Evolutionary conservation across 2,797 vertebrate genomes (phyloP).

Genomic region (Sebastiscus tertius): DNA sequence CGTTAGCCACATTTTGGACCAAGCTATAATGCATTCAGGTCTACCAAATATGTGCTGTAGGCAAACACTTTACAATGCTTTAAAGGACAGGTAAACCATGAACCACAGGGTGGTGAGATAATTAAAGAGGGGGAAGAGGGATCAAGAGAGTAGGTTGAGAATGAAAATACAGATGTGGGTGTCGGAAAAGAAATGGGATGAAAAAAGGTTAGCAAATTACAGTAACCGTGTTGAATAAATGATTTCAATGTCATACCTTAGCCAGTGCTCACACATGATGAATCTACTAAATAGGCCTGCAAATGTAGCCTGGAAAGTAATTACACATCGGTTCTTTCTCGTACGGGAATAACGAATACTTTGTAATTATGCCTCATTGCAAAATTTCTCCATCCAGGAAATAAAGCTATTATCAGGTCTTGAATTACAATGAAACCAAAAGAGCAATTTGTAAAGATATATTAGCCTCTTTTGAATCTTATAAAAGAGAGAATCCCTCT

Average conservation of each 20-base stretch:
- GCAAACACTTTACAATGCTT: slow-evolving; percentile 3
- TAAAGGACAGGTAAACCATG: neutral
- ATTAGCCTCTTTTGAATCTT: slow-evolving; percentile 71
- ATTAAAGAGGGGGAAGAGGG: slow-evolving; percentile 2
- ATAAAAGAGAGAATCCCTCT: slow-evolving; percentile 72
- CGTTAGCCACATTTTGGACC: neutral
- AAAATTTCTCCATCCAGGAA: slow-evolving; percentile 67
- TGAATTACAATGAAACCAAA: slow-evolving; percentile 73
- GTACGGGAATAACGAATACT: slow-evolving; percentile 61
- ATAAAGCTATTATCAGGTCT: slow-evolving; percentile 73
- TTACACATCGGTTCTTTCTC: slow-evolving; percentile 65
- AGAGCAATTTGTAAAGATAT: slow-evolving; percentile 75
- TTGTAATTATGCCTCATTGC: slow-evolving; percentile 69
- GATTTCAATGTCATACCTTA: slow-evolving; percentile 64
- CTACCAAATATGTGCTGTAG: slow-evolving; percentile 1
- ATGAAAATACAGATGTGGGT: slow-evolving; percentile 27
- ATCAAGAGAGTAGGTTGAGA: slow-evolving; percentile 13
- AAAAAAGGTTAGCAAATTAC: slow-evolving; percentile 43
- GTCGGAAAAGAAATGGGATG: slow-evolving; percentile 14
- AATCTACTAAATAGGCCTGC: slow-evolving; percentile 51
- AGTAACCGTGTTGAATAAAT: slow-evolving; percentile 49
- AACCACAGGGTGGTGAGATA: slow-evolving; percentile 28
- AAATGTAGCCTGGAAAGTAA: slow-evolving; percentile 67
- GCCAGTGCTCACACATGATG: slow-evolving; percentile 41
- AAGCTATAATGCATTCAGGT: slow-evolving; percentile 6